A percentile compares a stretch with the other conserved stretches of the same genome.
Evolutionary conservation across 2,797 vertebrate species (phyloP).

Genomic region (Jordanella pulchra): DNA sequence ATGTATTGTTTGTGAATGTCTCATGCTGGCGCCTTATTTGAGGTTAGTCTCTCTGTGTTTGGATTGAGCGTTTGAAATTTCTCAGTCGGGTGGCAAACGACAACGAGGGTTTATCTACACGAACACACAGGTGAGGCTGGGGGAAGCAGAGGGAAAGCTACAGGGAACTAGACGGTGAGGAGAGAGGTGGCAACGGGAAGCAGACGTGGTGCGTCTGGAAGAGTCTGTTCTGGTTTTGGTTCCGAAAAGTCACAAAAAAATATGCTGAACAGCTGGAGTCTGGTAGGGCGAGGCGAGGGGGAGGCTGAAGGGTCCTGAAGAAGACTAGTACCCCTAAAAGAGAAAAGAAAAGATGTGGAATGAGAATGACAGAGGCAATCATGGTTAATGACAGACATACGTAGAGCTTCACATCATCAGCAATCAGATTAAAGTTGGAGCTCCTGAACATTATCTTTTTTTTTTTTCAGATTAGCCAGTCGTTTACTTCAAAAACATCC

Average conservation of each 20-base stretch:
- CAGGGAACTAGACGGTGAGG: slow-evolving; percentile 33
- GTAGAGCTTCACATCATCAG: slow-evolving; percentile 6
- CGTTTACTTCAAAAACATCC: not conserved
- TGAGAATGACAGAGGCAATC: slow-evolving; percentile 4
- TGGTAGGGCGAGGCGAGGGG: slow-evolving; percentile 66
- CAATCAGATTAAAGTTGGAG: not conserved
- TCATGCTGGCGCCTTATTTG: slow-evolving; percentile 27
- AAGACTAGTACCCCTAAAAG: slow-evolving; percentile 77
- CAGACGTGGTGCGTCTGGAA: slow-evolving; percentile 66
- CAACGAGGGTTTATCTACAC: slow-evolving; percentile 59
- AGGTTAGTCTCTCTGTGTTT: slow-evolving; percentile 41
- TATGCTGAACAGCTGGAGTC: slow-evolving; percentile 77
- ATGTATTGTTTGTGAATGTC: slow-evolving; percentile 50
- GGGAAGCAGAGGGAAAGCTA: slow-evolving; percentile 52
- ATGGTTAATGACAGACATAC: not conserved
- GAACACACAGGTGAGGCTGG: slow-evolving; percentile 59
- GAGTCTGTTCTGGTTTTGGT: slow-evolving; percentile 78
- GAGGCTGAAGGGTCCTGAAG: slow-evolving; percentile 51
- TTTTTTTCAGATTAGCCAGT: not conserved
- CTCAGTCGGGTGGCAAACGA: slow-evolving; percentile 42
- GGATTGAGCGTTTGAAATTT: slow-evolving; percentile 41
- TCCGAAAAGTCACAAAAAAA: slow-evolving; percentile 83
- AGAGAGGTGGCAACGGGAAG: slow-evolving; percentile 22
- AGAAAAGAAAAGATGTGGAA: slow-evolving; percentile 10
- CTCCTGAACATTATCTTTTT: not conserved